Evolutionary conservation across 2,113 vertebrate species (phyloP), one percentile per base, ranked within the genome.

Genomic region (Hemichromis elongatus): DNA sequence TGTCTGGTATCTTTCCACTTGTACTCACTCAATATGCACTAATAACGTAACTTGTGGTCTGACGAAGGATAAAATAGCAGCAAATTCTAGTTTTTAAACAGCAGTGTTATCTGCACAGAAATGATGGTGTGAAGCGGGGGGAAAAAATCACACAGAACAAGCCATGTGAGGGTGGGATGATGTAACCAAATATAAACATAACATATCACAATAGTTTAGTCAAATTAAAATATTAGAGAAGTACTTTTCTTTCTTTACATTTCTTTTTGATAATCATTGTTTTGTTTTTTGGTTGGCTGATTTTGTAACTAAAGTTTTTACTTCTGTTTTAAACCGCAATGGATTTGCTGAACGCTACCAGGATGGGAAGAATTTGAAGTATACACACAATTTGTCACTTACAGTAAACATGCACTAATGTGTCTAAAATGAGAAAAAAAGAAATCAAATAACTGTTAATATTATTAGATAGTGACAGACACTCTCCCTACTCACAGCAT

Each of bases 1-100:
- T 93, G 93, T 95, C 93, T 94, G 92, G 90, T 92, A 90, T 91
- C 88, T 93, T 90, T 93, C 89, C 92, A 92, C 91, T 93, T 93
- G 78, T 80, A 82, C 91, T 95, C 88, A 84, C 89, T 92, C 84
- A 89, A 88, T 90, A 89, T 85, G 85, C 89, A 92, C 56, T 35
- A 77, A 81, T 92, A 88, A 92, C 82, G 59, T 90, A 89, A 87
- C 79, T 80, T 9, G 7, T 82, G 80, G 77, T 79, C 80, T 81
- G 77, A 89, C 50, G 8, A 11, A n/a, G n/a, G 18, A 82, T 47
- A 83, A 59, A 37, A 12, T 26, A 45, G 8, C 12, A 35, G 24
- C 21, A 35, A 75, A 84, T 68, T 85, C 79, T 33, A 79, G 59
- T 66, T 55, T 88, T 75, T n/a, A 89, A 89, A 55, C 45, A 19